Conservation (phyloP, 2,113 vertebrate species). For the Indicator indicator region DNA sequence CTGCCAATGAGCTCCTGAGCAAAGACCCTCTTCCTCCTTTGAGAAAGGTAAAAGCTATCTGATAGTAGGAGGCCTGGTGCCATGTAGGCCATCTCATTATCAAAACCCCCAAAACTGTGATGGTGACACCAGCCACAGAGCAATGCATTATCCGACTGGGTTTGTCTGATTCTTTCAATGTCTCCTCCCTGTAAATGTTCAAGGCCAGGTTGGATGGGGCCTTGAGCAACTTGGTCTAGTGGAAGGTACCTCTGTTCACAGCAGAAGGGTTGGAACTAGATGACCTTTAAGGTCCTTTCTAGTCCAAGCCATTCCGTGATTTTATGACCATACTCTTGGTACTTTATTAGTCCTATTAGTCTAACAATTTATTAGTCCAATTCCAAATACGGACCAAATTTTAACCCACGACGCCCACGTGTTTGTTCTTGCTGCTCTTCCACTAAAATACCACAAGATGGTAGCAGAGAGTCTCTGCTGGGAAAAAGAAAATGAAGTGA, state of each 20-base stretch:
- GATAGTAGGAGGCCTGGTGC: no score
- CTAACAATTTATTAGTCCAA: background rate
- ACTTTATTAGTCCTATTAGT: background rate
- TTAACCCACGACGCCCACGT: rapidly evolving
- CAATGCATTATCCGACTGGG: no score
- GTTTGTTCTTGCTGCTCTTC: background rate
- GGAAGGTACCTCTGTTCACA: no score
- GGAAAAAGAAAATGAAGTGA: background rate
- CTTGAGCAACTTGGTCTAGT: background rate
- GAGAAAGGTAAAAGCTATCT: no score
- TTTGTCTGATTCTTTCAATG: no score
- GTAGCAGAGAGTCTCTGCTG: background rate
- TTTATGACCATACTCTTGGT: background rate
- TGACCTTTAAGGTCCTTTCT: background rate
- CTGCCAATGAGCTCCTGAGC: no score
- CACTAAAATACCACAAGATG: background rate
- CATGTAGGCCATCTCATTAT: no score
- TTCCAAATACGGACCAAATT: background rate
- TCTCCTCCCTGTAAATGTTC: background rate
- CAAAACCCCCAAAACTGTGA: no score
- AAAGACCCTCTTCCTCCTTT: no score
- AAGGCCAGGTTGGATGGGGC: background rate
- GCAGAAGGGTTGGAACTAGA: background rate
- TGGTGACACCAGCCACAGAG: no score
- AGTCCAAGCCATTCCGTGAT: background rate